These are phyloP conservation scores for Dysidea cf. avara DNA, from an alignment of 37 sponge, comb jelly and placozoan genomes.

Conservation along the genomic window DNA sequence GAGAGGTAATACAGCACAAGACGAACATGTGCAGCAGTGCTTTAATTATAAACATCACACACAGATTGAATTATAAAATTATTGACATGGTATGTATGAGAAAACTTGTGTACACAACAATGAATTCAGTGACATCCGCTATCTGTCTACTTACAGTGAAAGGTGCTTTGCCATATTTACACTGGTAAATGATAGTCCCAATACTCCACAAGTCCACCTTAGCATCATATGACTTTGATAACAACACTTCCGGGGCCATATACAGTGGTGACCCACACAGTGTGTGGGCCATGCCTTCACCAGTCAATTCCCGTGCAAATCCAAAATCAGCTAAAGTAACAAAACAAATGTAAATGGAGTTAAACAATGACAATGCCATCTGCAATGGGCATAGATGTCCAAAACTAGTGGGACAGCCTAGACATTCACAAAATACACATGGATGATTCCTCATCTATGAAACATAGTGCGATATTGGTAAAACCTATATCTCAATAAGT, in stretches of 20 bases:
- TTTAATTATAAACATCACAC: not conserved
- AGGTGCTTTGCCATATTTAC: slow-evolving; percentile 88
- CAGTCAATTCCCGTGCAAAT: slow-evolving; percentile 88
- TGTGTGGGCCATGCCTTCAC: slow-evolving; percentile 93
- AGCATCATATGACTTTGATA: slow-evolving; percentile 77
- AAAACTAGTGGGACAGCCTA: too few relatives aligned
- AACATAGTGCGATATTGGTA: too few relatives aligned
- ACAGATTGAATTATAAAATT: not conserved
- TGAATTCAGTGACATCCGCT: not conserved
- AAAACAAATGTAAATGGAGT: too few relatives aligned
- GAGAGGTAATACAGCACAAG: not conserved
- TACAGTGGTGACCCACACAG: slow-evolving; percentile 97
- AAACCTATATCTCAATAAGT: too few relatives aligned
- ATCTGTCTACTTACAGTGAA: slow-evolving; percentile 59
- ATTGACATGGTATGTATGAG: too few relatives aligned
- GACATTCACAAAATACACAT: too few relatives aligned
- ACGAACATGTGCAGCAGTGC: not conserved
- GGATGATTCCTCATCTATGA: too few relatives aligned
- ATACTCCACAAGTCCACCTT: slow-evolving; percentile 96
- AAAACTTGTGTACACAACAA: too few relatives aligned
- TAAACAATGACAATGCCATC: too few relatives aligned
- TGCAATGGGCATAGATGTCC: too few relatives aligned
- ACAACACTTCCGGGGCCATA: slow-evolving; percentile 98
- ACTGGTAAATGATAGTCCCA: slow-evolving; percentile 94
- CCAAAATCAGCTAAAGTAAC: slow-evolving; percentile 87